Conservation (phyloP, 2,797 vertebrate genomes). For the Manis javanica region DNA sequence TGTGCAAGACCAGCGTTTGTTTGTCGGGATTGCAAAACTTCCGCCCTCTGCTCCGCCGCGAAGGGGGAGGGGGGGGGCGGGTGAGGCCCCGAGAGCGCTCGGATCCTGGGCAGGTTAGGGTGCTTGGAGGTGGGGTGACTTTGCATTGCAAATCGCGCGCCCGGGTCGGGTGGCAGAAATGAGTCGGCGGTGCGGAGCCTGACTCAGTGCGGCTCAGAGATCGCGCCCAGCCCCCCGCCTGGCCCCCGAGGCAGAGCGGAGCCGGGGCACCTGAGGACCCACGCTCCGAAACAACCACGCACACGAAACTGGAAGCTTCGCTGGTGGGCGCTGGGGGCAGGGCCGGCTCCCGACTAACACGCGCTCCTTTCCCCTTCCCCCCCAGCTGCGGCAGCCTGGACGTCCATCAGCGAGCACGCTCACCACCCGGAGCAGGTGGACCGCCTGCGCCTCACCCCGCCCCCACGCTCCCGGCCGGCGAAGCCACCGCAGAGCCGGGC, state of each 20-base stretch:
- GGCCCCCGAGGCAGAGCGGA: background rate
- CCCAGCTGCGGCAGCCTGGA: background rate
- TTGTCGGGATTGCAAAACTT: constrained; percentile 77
- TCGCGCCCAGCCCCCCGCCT: constrained; percentile 14
- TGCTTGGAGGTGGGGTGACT: constrained; percentile 69
- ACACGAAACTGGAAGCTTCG: constrained; percentile 4
- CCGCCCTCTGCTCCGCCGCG: constrained; percentile 14
- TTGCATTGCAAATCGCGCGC: constrained; percentile 80
- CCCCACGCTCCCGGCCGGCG: background rate
- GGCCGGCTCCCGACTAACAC: background rate
- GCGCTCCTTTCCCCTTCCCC: background rate
- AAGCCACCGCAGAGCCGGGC: background rate
- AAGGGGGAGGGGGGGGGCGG: background rate
- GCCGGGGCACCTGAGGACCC: background rate
- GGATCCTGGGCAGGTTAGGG: background rate
- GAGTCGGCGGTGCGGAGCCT: constrained; percentile 38
- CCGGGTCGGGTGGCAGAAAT: constrained; percentile 8
- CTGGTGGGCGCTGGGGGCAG: background rate
- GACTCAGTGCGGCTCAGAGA: constrained; percentile 42
- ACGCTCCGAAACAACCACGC: background rate
- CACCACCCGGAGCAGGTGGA: background rate
- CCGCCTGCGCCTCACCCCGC: background rate
- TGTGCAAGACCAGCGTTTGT: constrained; percentile 69
- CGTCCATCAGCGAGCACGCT: background rate
- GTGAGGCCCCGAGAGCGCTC: background rate